Evolutionary conservation across 2,888 invertebrate genomes (phyloP).

Genomic region (Dynastes grantii): DNA sequence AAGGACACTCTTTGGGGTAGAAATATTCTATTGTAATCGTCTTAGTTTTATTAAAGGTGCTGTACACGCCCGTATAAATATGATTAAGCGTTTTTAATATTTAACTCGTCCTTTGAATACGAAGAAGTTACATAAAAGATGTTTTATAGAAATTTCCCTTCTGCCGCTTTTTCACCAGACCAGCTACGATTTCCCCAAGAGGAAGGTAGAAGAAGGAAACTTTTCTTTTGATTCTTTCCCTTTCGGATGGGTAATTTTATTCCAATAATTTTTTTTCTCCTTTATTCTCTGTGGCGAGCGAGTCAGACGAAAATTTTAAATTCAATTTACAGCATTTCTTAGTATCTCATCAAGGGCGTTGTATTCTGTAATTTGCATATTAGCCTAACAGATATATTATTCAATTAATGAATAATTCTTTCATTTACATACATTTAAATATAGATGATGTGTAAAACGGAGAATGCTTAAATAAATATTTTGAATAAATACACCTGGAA

Average conservation of each 20-base stretch:
- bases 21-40: constrained; percentile 16
- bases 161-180: not conserved
- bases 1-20: too few relatives aligned
- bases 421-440: constrained; percentile 30
- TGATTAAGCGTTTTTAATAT: constrained; percentile 43
- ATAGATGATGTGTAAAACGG: constrained; percentile 9
- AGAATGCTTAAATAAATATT: constrained; percentile 2
- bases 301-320: not conserved
- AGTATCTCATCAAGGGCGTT: not conserved
- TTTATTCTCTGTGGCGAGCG: not conserved
- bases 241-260: constrained; percentile 12
- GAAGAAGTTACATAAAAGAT: constrained; percentile 16
- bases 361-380: not conserved
- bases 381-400: constrained; percentile 12
- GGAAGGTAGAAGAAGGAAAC: not conserved
- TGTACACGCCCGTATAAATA: constrained; percentile 15
- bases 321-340: constrained; percentile 8
- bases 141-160: constrained; percentile 23
- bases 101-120: constrained; percentile 16
- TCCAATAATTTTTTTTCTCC: not conserved
- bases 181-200: not conserved
- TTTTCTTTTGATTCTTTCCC: constrained; percentile 10
- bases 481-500: constrained; percentile 18
- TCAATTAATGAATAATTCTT: constrained; percentile 30
- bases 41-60: not conserved